These are phyloP conservation scores for Porites australiensis DNA, from an alignment of 64 coral and sea anemone species.

Conservation along the genomic window DNA sequence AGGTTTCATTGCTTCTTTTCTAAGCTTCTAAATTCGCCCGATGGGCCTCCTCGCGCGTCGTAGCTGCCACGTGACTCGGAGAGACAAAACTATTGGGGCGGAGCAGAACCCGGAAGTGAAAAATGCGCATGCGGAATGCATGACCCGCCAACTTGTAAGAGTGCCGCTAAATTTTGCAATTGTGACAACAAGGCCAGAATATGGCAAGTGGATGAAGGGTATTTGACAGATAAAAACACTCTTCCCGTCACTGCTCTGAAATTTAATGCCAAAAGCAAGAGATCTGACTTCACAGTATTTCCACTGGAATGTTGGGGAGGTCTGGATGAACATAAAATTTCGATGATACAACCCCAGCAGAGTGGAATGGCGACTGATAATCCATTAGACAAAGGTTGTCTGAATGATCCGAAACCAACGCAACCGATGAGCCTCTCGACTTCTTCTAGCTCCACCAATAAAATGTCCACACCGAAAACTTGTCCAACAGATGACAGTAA, in stretches of 20 bases:
- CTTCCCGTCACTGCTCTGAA: conserved; percentile 67
- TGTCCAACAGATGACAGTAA: neutral
- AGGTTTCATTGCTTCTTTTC: conserved; percentile 81
- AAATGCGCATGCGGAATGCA: conserved; percentile 77
- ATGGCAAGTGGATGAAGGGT: conserved; percentile 88
- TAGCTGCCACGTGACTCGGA: conserved; percentile 68
- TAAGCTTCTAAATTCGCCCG: conserved; percentile 71
- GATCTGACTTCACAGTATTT: conserved; percentile 57
- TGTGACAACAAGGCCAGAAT: conserved; percentile 66
- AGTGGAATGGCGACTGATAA: conserved; percentile 4
- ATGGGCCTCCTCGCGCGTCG: conserved; percentile 44
- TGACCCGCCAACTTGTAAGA: conserved; percentile 12
- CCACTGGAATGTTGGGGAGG: conserved; percentile 93
- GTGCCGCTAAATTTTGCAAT: conserved; percentile 60
- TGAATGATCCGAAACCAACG: conserved; percentile 17
- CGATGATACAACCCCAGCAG: neutral
- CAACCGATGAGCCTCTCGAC: too few species aligned
- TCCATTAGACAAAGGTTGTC: conserved; percentile 53
- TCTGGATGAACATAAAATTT: neutral
- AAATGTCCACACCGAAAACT: neutral
- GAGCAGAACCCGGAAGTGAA: conserved; percentile 62
- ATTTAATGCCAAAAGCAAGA: conserved; percentile 56
- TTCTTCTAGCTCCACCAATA: neutral
- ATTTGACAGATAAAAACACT: conserved; percentile 54
- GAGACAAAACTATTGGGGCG: conserved; percentile 82